These are phyloP conservation scores for Condylostylus longicornis DNA, from an alignment of 1,140 invertebrate genomes.

Conservation along the genomic window DNA sequence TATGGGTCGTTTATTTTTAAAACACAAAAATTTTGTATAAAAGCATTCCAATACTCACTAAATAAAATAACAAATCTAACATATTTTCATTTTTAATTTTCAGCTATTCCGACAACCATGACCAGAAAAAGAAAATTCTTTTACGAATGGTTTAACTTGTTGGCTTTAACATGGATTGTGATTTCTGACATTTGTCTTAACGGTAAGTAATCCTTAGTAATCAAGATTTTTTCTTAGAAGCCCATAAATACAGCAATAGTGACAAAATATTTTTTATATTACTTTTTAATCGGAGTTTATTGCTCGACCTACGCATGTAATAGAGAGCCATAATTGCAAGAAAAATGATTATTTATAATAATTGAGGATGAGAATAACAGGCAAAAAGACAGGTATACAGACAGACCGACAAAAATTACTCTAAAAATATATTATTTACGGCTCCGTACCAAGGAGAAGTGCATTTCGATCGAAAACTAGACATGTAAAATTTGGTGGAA, in stretches of 20 bases:
- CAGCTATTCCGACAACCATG: constrained; percentile 3
- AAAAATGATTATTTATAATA: constrained; percentile 23
- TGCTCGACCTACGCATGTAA: constrained; percentile 20
- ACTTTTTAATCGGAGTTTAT: constrained; percentile 18
- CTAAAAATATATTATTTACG: no score
- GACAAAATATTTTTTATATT: neutral
- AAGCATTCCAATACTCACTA: no score
- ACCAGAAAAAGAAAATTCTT: constrained; percentile 3
- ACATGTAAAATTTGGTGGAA: no score
- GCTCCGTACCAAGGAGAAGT: no score
- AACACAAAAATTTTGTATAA: no score
- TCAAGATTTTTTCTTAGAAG: neutral
- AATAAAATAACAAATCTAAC: no score
- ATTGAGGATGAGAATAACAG: neutral
- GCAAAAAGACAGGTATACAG: neutral
- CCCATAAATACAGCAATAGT: constrained; percentile 7
- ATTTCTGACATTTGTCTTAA: constrained; percentile 28
- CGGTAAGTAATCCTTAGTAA: constrained; percentile 17
- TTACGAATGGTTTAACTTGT: constrained; percentile 21
- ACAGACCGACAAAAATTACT: no score
- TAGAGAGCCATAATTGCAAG: constrained; percentile 24
- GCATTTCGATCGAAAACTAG: no score
- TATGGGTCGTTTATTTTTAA: no score
- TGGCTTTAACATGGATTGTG: constrained; percentile 26
- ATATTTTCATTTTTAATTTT: no score